phyloP scores from a whole-genome alignment of 2,113 vertebrate genomes.

The Nematolebias whitei region DNA sequence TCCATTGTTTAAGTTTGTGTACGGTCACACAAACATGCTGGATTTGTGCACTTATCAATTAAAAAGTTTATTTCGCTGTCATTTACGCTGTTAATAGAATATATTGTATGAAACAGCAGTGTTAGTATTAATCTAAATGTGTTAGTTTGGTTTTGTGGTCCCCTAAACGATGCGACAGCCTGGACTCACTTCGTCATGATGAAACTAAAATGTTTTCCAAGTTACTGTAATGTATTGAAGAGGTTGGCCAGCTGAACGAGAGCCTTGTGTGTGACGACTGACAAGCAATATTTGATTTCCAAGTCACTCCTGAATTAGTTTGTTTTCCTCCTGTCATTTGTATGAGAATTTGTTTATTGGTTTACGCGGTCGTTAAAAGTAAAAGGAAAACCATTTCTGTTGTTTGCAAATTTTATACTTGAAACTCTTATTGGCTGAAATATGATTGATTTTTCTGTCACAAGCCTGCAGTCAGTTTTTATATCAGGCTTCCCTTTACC shows the following conservation, averaged over 20 bases:
- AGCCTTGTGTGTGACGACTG: conserved; percentile 10
- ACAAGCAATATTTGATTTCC: conserved; percentile 43
- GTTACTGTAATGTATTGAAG: conserved; percentile 51
- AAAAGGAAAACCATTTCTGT: neutral
- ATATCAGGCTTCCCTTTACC: conserved; percentile 11
- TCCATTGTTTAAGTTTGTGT: neutral
- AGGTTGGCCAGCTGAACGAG: conserved; percentile 40
- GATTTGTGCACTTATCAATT: conserved; percentile 1
- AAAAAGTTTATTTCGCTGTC: no score
- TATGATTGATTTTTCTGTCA: conserved; percentile 8
- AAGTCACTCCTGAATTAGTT: conserved; percentile 27
- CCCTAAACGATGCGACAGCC: neutral
- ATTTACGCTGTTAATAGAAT: neutral
- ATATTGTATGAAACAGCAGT: neutral
- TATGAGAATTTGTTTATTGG: conserved; percentile 9
- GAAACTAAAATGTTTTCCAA: conserved; percentile 35
- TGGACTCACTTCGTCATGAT: no score
- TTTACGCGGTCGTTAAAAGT: conserved; percentile 23
- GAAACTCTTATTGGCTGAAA: conserved; percentile 29
- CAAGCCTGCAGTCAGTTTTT: conserved; percentile 30
- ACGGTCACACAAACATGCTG: conserved; percentile 1
- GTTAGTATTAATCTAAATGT: neutral
- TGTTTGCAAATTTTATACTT: conserved; percentile 24
- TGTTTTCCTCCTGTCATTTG: conserved; percentile 9
- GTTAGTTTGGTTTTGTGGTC: neutral